Percentiles rank a stretch among this genome's conserved stretches.
Evolutionary conservation across 2,797 vertebrate species (phyloP).

Genomic region (Neostethus bicornis): DNA sequence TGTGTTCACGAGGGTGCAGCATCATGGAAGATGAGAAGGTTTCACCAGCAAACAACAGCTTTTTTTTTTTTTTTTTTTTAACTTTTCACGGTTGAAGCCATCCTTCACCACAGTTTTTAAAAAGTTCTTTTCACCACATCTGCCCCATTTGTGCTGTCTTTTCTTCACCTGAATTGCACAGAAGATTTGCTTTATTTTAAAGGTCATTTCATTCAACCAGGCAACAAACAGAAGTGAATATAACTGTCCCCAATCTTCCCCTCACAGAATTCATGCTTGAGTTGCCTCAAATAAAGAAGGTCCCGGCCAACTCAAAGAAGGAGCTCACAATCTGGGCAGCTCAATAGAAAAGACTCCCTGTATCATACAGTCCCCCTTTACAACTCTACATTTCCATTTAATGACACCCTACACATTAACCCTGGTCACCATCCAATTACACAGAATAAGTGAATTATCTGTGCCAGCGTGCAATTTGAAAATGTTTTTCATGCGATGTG

Average conservation of each 20-base stretch:
- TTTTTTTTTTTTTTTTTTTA: slow-evolving; percentile 44
- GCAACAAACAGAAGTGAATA: slow-evolving; percentile 96
- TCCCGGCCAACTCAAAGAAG: slow-evolving; percentile 87
- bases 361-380: slow-evolving; percentile 97
- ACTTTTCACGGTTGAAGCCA: slow-evolving; percentile 60
- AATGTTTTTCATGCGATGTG: slow-evolving; percentile 94
- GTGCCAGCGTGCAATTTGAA: slow-evolving; percentile 95
- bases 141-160: slow-evolving; percentile 87
- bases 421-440: slow-evolving; percentile 99
- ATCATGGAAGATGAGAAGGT: slow-evolving; percentile 57
- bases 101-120: slow-evolving; percentile 68
- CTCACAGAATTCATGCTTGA: slow-evolving; percentile 98
- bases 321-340: slow-evolving; percentile 90
- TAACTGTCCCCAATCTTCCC: slow-evolving; percentile 97
- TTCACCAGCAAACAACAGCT: slow-evolving; percentile 63
- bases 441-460: slow-evolving; percentile 98
- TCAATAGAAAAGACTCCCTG: slow-evolving; percentile 96
- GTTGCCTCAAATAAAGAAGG: slow-evolving; percentile 92
- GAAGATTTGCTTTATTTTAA: slow-evolving; percentile 95
- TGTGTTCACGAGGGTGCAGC: slow-evolving; percentile 60
- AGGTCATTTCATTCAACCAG: slow-evolving; percentile 97
- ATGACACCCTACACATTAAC: slow-evolving; percentile 99
- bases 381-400: slow-evolving; percentile 99
- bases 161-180: slow-evolving; percentile 94
- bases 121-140: slow-evolving; percentile 85